These are phyloP conservation scores for Suncus etruscus DNA, from an alignment of 2,113 vertebrate genomes.

Conservation along the genomic window DNA sequence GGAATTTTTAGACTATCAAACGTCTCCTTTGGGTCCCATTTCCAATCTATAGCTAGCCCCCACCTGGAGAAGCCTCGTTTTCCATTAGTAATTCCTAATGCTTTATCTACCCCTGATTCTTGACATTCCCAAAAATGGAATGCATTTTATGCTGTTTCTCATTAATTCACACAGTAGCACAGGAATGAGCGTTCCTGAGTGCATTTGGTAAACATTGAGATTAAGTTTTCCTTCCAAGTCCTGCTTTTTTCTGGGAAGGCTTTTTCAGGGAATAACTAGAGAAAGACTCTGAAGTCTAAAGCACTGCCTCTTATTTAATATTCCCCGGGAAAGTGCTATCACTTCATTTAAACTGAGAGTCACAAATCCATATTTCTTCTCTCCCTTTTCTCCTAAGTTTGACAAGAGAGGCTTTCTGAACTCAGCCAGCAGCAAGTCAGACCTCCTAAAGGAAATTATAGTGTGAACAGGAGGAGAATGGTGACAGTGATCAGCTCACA, in stretches of 20 bases:
- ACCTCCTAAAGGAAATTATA: constrained; percentile 76
- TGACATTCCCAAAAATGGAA: constrained; percentile 26
- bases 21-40: neutral
- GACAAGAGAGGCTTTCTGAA: constrained; percentile 66
- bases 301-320: constrained; percentile 68
- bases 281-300: constrained; percentile 26
- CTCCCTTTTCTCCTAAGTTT: constrained; percentile 68
- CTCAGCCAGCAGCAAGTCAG: constrained; percentile 54
- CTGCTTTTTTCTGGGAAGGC: constrained; percentile 56
- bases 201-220: constrained; percentile 34
- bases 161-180: neutral
- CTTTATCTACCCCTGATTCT: neutral
- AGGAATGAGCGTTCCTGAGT: neutral
- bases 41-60: neutral
- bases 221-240: neutral
- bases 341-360: constrained; percentile 70
- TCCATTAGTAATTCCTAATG: neutral
- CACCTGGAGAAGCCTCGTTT: neutral
- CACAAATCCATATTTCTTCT: constrained; percentile 72
- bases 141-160: neutral
- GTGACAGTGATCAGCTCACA: constrained; percentile 77
- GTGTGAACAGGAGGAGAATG: constrained; percentile 47
- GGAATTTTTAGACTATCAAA: neutral
- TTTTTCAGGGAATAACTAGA: neutral
- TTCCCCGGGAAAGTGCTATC: constrained; percentile 57